Conservation (phyloP, 2,113 vertebrate species). For the Chionomys nivalis region DNA sequence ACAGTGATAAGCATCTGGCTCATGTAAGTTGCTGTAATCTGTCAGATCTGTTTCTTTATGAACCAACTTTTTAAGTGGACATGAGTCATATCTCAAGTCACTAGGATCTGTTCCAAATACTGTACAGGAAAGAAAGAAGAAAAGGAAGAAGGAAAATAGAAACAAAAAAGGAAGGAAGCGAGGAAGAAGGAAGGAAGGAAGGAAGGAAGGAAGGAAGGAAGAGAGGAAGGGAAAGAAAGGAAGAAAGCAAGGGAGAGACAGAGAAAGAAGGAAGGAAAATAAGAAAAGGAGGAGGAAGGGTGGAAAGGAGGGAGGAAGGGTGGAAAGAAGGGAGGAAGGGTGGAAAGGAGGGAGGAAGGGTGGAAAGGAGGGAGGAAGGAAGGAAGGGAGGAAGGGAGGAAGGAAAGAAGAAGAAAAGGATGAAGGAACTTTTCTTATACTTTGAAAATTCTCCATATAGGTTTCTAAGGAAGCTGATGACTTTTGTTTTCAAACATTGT, state of each 20-base stretch:
- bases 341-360: fast-evolving
- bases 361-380: fast-evolving
- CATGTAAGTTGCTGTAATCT: constrained; percentile 4
- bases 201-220: no score
- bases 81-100: neutral
- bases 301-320: neutral
- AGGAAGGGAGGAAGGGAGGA: neutral
- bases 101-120: neutral
- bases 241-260: fast-evolving
- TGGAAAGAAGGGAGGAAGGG: fast-evolving
- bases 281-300: neutral
- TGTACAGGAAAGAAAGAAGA: neutral
- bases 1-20: neutral
- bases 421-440: neutral
- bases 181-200: no score
- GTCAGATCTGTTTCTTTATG: constrained; percentile 10
- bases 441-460: neutral
- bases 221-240: neutral
- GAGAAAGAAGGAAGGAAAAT: neutral
- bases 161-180: no score
- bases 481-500: neutral
- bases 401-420: neutral
- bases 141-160: neutral
- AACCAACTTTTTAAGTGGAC: neutral
- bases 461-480: neutral